A percentile compares a stretch with the other conserved stretches of the same genome.
Evolutionary conservation across 2,888 invertebrate genomes (phyloP).

Genomic region (Aricia artaxerxes): DNA sequence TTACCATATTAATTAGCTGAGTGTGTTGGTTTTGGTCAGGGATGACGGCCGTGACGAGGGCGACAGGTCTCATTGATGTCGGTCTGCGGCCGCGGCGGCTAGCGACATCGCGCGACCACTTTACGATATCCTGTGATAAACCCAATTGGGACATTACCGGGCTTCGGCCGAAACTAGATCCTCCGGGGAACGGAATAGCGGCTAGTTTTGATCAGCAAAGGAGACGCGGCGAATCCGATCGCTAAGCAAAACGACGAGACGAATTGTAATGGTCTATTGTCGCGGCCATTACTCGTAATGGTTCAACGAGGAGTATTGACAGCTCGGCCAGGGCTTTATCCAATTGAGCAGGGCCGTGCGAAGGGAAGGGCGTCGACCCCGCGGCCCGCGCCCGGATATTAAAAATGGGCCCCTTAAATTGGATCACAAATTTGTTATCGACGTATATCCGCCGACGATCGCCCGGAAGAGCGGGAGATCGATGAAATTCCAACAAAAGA

Average conservation of each 20-base stretch:
- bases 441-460: slow-evolving; percentile 53
- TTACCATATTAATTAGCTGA: not conserved
- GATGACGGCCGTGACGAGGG: not conserved
- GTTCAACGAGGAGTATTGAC: slow-evolving; percentile 73
- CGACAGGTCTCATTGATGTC: slow-evolving; percentile 42
- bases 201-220: slow-evolving; percentile 48
- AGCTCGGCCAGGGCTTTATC: slow-evolving; percentile 63
- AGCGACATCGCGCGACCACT: slow-evolving; percentile 69
- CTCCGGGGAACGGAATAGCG: slow-evolving; percentile 51
- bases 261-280: slow-evolving; percentile 78
- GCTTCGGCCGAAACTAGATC: slow-evolving; percentile 18
- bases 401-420: slow-evolving; percentile 70
- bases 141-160: slow-evolving; percentile 64
- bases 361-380: slow-evolving; percentile 69
- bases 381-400: slow-evolving; percentile 66
- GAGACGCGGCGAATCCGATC: slow-evolving; percentile 37
- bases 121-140: slow-evolving; percentile 77
- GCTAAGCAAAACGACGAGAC: slow-evolving; percentile 54
- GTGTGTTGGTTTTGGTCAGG: not conserved
- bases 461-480: slow-evolving; percentile 54
- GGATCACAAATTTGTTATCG: slow-evolving; percentile 65
- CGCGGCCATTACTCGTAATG: slow-evolving; percentile 72
- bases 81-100: slow-evolving; percentile 52
- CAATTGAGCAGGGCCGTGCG: slow-evolving; percentile 67
- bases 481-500: slow-evolving; percentile 56